Evolutionary conservation across 2,888 invertebrate genomes (phyloP).

Genomic region (Liopterus haemorrhoidalis): DNA sequence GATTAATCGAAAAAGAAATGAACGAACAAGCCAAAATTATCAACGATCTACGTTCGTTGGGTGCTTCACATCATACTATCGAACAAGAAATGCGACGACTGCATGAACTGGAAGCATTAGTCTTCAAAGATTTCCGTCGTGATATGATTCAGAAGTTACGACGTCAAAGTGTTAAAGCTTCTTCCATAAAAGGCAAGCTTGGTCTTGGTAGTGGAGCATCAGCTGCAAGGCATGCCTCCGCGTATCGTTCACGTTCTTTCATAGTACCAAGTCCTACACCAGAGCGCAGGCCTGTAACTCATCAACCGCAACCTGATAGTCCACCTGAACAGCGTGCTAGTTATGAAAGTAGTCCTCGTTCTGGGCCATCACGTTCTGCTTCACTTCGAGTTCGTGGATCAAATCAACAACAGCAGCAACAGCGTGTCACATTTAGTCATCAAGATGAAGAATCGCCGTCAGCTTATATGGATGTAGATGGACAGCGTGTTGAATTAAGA

Average conservation of each 20-base stretch:
- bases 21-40: conserved; percentile 95
- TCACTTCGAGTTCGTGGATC: conserved; percentile 55
- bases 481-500: conserved; percentile 58
- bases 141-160: conserved; percentile 90
- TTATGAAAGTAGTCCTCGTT: conserved; percentile 68
- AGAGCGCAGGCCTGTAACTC: too few relatives aligned
- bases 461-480: conserved; percentile 58
- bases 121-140: conserved; percentile 88
- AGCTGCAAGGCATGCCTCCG: too few relatives aligned
- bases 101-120: conserved; percentile 87
- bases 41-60: conserved; percentile 81
- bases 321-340: too few relatives aligned
- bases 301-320: too few relatives aligned
- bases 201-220: conserved; percentile 57
- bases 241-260: conserved; percentile 72
- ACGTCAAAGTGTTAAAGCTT: conserved; percentile 74
- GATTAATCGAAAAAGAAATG: conserved; percentile 94
- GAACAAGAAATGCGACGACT: conserved; percentile 87
- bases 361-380: conserved; percentile 65
- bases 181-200: conserved; percentile 73
- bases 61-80: conserved; percentile 84
- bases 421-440: conserved; percentile 54
- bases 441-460: too few relatives aligned
- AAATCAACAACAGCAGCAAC: conserved; percentile 33
- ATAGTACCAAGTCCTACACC: conserved; percentile 64